Base-by-base conservation (phyloP, 2,888 invertebrate genomes). In the Caenorhabditis panamensis region DNA sequence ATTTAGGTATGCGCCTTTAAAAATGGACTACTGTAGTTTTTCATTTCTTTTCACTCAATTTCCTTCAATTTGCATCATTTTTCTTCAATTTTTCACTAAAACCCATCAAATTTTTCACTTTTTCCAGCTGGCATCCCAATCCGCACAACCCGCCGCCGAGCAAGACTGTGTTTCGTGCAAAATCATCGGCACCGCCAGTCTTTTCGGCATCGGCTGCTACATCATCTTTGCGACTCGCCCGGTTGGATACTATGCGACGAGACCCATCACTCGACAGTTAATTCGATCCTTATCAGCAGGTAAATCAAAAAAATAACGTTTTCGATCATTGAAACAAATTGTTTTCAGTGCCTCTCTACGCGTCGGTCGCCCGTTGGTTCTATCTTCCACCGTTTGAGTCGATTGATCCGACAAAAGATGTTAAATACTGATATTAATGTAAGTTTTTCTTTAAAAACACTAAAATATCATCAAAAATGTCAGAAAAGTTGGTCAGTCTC, bases 211-310 rank as follows among this genome's bases (percentile, higher is more conserved):
- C 54, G 79, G 79, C 36, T 68, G 79, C 44, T 79, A 75, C 61
- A 75, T 79, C 2, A 69, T 79, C 31, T 79, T 69, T 44, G 68
- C 79, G 0, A 79, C 79, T 9, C 53, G 75, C 26, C 79, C 79
- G 16, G 59, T 79, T 20, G 79, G 82, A 61, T 82, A 80, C 62
- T 82, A 82, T 59, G 62, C 68, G 1, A 58, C 77, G 2, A 49
- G 79, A 44, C 82, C 82, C 4, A n/a, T 69, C 8, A 82, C 78
- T 26, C 66, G 79, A 31, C 51, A 69, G 36, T 22, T 71, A 4
- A 58, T 82, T 62, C 76, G 82, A 66, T 80, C 77, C 26, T 72
- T 82, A 44, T 82, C 77, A 41, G 58, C 75, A 41, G 73, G 80
- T 80, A n/a, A n/a, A n/a, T n/a, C n/a, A n/a, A n/a, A n/a, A n/a